phyloP scores from a whole-genome alignment of 2,113 vertebrate genomes.

The Todiramphus saurophagus region DNA sequence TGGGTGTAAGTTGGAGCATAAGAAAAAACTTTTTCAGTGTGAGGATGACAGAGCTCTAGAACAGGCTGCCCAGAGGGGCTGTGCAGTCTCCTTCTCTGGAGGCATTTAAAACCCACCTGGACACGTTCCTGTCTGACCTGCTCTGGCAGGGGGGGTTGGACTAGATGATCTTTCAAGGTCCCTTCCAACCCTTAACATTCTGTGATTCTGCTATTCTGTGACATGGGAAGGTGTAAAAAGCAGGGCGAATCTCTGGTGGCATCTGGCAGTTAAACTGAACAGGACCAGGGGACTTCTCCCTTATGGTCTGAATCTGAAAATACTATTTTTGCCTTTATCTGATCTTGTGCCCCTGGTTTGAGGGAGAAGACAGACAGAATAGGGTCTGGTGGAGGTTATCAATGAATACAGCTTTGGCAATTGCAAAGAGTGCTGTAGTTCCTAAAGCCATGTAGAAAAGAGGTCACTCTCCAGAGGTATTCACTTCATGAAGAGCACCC shows the following conservation, averaged over 20 bases:
- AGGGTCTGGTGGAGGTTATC: neutral
- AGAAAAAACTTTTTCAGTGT: no score
- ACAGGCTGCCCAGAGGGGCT: no score
- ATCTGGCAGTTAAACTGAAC: neutral
- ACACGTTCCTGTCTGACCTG: no score
- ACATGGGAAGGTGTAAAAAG: neutral
- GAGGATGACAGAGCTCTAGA: no score
- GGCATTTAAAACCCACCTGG: no score
- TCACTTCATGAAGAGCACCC: neutral
- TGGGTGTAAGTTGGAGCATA: no score
- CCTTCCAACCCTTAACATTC: no score
- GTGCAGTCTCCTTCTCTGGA: no score
- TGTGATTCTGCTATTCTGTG: no score
- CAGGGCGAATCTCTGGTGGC: neutral
- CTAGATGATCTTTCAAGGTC: no score
- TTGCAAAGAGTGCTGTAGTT: neutral
- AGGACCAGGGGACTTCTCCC: neutral
- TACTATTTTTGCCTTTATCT: neutral
- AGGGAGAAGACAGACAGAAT: neutral
- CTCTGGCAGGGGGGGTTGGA: no score
- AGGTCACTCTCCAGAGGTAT: neutral
- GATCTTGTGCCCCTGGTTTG: neutral
- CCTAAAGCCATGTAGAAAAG: neutral
- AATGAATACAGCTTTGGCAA: neutral
- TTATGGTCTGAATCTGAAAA: neutral